Percentiles rank a stretch among this genome's conserved stretches.
Evolutionary conservation across 92 coral and sea anemone genomes (phyloP).

Genomic region (Paramuricea clavata): DNA sequence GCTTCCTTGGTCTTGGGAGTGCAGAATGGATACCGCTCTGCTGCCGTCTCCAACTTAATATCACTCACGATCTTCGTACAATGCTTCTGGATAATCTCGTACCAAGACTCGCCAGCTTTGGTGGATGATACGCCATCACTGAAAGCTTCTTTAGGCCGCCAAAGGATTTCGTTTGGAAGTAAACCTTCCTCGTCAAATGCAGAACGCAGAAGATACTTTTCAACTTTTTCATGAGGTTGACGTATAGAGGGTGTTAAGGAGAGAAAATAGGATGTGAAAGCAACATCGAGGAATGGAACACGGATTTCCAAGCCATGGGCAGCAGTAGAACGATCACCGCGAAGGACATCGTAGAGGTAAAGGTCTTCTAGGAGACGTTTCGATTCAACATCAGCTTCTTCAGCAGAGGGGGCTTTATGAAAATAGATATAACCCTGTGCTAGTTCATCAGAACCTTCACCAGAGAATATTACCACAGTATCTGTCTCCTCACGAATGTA

Average conservation of each 20-base stretch:
- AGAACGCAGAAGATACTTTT: conserved; percentile 91
- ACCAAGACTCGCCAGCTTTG: conserved; percentile 95
- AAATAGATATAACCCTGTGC: conserved; percentile 98
- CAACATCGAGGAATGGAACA: conserved; percentile 96
- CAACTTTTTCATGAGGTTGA: conserved; percentile 87
- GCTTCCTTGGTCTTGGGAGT: conserved; percentile 94
- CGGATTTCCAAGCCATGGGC: conserved; percentile 94
- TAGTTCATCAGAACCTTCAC: conserved; percentile 96
- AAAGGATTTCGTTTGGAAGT: conserved; percentile 89
- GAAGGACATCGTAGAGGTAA: conserved; percentile 86
- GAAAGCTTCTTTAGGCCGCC: conserved; percentile 98
- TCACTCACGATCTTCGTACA: conserved; percentile 79
- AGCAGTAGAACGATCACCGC: conserved; percentile 97
- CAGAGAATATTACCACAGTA: conserved; percentile 98
- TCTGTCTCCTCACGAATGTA: conserved; percentile 88
- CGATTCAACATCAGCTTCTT: conserved; percentile 88
- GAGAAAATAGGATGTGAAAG: conserved; percentile 92
- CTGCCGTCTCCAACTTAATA: conserved; percentile 77
- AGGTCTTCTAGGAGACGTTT: conserved; percentile 88
- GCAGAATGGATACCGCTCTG: conserved; percentile 83
- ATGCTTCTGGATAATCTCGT: conserved; percentile 83
- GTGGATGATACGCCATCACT: conserved; percentile 93
- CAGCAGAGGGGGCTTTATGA: conserved; percentile 95
- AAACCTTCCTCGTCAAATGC: conserved; percentile 84
- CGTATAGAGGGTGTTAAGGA: conserved; percentile 84